These are phyloP conservation scores for Xiphorhynchus erythropygius DNA, from an alignment of 2,797 vertebrate species.

Conservation along the genomic window DNA sequence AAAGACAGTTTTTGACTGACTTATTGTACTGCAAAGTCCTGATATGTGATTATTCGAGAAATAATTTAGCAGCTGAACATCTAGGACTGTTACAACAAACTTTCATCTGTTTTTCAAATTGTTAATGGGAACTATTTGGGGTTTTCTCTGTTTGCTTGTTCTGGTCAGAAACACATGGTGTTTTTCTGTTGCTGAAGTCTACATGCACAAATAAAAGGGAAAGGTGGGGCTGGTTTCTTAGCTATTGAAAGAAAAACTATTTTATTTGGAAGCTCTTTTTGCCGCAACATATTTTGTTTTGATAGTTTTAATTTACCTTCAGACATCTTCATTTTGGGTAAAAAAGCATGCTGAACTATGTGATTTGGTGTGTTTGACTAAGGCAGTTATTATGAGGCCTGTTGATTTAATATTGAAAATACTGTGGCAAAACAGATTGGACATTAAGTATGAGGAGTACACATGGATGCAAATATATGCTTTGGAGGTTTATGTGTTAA, in stretches of 20 bases:
- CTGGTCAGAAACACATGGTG: background rate
- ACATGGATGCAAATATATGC: background rate
- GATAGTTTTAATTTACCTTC: background rate
- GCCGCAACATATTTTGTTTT: background rate
- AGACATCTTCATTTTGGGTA: background rate
- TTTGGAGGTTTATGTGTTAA: background rate
- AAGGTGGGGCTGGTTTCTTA: background rate
- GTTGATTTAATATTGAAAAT: background rate
- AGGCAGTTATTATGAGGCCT: background rate
- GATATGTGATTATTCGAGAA: background rate
- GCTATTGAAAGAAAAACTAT: background rate
- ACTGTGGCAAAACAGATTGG: background rate
- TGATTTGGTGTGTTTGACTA: background rate
- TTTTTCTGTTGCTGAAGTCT: background rate
- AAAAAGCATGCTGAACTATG: background rate
- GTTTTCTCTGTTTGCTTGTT: background rate
- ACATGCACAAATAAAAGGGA: fast-evolving
- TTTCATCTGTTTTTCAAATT: background rate
- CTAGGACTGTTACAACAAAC: background rate
- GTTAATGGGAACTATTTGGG: background rate
- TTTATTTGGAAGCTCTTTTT: background rate
- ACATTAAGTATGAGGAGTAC: background rate
- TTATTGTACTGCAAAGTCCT: background rate
- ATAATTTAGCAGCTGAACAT: background rate
- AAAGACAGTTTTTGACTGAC: background rate